Conservation (phyloP, 2,888 invertebrate genomes). For the Deilephila elpenor region DNA sequence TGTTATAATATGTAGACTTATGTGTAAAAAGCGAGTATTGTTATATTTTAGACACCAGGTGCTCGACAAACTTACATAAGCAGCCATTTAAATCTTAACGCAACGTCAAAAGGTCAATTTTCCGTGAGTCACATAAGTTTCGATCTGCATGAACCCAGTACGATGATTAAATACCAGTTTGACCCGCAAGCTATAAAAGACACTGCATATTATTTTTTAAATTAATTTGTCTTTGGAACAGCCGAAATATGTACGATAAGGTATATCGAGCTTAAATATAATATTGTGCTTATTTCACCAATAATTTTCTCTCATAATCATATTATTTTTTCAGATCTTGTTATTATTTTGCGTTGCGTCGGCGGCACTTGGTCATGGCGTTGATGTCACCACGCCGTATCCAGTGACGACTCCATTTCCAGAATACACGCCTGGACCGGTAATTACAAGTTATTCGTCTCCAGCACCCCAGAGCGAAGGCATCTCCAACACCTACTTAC, state of each 20-base stretch:
- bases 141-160: constrained; percentile 58
- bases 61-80: constrained; percentile 29
- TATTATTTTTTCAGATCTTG: constrained; percentile 1
- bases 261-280: constrained; percentile 49
- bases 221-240: constrained; percentile 66
- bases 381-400: neutral
- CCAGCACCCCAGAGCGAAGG: neutral
- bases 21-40: neutral
- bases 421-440: neutral
- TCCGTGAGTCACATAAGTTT: constrained; percentile 44
- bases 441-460: constrained; percentile 2
- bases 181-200: constrained; percentile 70
- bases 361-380: neutral
- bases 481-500: neutral
- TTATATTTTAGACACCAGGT: neutral
- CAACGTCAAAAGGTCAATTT: constrained; percentile 48
- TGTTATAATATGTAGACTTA: neutral
- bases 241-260: constrained; percentile 71
- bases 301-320: neutral
- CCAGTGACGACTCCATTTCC: neutral
- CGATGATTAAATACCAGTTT: constrained; percentile 70
- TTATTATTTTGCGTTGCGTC: constrained; percentile 11
- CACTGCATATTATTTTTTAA: constrained; percentile 60
- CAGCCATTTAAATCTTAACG: constrained; percentile 40
- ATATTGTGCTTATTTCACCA: neutral